Evolutionary conservation across 2,797 vertebrate species (phyloP), one percentile per base, ranked within the genome.

Genomic region (Anisognathus igniventris): DNA sequence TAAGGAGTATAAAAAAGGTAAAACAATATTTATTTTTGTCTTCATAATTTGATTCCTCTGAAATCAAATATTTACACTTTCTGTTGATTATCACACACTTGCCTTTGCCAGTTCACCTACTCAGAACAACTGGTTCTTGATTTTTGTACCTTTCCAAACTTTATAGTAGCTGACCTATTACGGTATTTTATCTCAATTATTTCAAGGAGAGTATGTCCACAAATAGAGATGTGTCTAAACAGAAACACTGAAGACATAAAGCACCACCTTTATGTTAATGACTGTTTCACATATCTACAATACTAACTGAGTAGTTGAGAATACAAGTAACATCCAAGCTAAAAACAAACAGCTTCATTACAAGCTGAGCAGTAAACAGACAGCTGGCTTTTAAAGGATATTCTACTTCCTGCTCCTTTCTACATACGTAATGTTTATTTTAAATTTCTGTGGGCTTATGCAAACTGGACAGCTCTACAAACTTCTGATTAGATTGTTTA

Each of bases 401-500:
- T 74, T 90, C 42, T 70, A 5, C 82, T 96, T 95, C 75, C 92
- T 94, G 64, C 51, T 91, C 25, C 72, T 92, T 95, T 86, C 72
- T 62, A 66, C 47, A 50, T 72, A 88, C 0, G 1, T 88, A 88
- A 84, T 92, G 48, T 96, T 93, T 95, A 66, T 92, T 94, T 94
- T 87, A 75, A 61, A 90, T 83, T 91, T 91, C 81, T 74, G 28
- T 1, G 1, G 42, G n/a, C 51, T 83, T 93, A 58, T 73, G 81
- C 73, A 91, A 96, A 94, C 76, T 68, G 76, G 54, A 88, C 72
- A 84, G 44, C 45, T 91, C 73, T 83, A 83, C 87, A 88, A 86
- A 83, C 57, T 94, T 91, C 64, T 88, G 82, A 91, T 92, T 88
- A 96, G 44, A 42, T 66, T 93, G 65, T 93, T 95, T 96, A 74